phyloP scores from a whole-genome alignment of 30 jellyfish, hydroid and myxozoan genomes.

The Nemopilema nomurai region DNA sequence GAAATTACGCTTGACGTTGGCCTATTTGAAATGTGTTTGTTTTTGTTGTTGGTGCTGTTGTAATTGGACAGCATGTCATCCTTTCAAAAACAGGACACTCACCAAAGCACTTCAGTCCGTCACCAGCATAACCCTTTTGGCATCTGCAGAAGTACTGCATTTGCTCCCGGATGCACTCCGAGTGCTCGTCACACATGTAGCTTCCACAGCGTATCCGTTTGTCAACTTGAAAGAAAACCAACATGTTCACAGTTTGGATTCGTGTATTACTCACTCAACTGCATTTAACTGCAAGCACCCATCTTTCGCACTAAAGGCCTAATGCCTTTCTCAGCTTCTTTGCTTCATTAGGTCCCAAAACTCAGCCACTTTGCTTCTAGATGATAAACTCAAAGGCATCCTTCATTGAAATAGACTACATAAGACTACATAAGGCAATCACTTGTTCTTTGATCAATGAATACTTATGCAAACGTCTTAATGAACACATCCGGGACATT shows the following conservation, averaged over 20 bases:
- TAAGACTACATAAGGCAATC: not conserved
- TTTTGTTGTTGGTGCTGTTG: too few relatives aligned
- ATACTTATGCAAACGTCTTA: too few relatives aligned
- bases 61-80: too few relatives aligned
- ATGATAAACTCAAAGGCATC: not conserved
- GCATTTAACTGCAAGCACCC: too few relatives aligned
- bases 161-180: constrained; percentile 55
- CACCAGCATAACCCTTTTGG: constrained; percentile 56
- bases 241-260: not conserved
- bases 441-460: not conserved
- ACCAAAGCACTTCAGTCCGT: constrained; percentile 59
- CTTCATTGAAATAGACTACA: too few relatives aligned
- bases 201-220: constrained; percentile 62
- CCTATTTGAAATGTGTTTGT: too few relatives aligned
- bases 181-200: constrained; percentile 46
- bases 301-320: too few relatives aligned
- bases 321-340: too few relatives aligned
- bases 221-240: constrained; percentile 30
- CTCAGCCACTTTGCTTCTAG: not conserved
- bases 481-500: not conserved
- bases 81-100: not conserved
- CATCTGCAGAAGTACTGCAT: constrained; percentile 62
- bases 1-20: too few relatives aligned
- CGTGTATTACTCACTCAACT: too few relatives aligned
- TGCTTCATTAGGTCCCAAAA: too few relatives aligned